phyloP scores from a whole-genome alignment of 2,888 invertebrate genomes.

The Galeopsomyia nigrocyanea region DNA sequence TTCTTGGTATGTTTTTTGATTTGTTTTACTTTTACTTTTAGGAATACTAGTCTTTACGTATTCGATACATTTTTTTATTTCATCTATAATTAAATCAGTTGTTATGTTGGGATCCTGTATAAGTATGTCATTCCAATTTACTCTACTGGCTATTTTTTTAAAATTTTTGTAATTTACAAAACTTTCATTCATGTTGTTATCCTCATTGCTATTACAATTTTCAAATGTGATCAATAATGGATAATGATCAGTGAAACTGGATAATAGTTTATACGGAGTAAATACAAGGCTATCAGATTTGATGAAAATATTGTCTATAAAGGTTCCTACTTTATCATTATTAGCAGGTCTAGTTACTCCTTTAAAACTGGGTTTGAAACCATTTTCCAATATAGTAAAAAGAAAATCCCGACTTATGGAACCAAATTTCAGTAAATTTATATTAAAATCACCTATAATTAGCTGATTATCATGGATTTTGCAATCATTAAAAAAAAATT shows the following conservation, averaged over 20 bases:
- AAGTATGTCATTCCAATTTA: neutral
- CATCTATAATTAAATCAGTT: neutral
- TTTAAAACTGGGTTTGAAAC: slow-evolving; percentile 6
- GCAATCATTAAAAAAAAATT: too few relatives aligned
- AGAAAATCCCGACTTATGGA: neutral
- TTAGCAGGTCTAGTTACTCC: slow-evolving; percentile 8
- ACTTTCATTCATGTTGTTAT: too few relatives aligned
- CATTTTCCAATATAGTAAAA: neutral
- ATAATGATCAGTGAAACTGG: slow-evolving; percentile 16
- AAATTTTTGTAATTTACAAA: slow-evolving; percentile 15
- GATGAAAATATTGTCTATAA: slow-evolving; percentile 15
- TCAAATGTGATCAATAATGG: slow-evolving; percentile 12
- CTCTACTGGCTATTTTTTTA: slow-evolving; percentile 3
- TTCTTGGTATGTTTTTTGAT: slow-evolving; percentile 1
- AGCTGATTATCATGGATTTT: too few relatives aligned
- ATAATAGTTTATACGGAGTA: neutral
- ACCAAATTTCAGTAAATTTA: too few relatives aligned
- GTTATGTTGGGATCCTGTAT: slow-evolving; percentile 5
- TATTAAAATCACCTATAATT: too few relatives aligned
- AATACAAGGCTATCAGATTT: neutral
- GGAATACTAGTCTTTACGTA: neutral
- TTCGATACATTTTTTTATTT: neutral
- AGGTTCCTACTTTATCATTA: slow-evolving; percentile 3
- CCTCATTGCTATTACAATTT: too few relatives aligned
- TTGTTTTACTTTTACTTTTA: neutral